Conservation (phyloP, 2,888 invertebrate species). For the Atherix ibis region DNA sequence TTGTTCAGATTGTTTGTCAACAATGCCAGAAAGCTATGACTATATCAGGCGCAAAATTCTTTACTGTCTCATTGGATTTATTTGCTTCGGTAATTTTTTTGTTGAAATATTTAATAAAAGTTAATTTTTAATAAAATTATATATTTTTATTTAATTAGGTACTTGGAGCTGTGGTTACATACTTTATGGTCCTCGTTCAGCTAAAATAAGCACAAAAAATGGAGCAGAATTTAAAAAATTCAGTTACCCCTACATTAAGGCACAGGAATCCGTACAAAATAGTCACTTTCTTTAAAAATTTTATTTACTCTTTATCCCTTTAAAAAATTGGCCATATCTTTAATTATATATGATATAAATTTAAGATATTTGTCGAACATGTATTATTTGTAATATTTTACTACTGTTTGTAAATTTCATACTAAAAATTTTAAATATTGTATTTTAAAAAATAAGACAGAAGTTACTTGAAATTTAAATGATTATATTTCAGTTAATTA, state of each 20-base stretch:
- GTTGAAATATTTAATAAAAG: not conserved
- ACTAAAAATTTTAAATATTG: no score
- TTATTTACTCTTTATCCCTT: no score
- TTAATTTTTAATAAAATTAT: slow-evolving; percentile 8
- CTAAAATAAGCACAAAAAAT: slow-evolving; percentile 43
- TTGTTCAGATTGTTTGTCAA: slow-evolving; percentile 80
- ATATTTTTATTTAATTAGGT: slow-evolving; percentile 39
- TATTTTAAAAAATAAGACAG: no score
- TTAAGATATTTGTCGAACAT: no score
- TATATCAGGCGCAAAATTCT: slow-evolving; percentile 79
- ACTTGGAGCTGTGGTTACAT: slow-evolving; percentile 72
- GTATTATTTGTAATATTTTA: no score
- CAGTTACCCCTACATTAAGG: not conserved
- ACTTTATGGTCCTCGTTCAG: slow-evolving; percentile 85
- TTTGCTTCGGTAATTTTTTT: slow-evolving; percentile 64
- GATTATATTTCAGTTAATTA: no score
- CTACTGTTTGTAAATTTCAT: no score
- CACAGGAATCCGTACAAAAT: no score
- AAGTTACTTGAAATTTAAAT: no score
- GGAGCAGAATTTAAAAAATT: not conserved
- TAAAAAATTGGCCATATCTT: no score
- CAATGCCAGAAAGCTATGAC: slow-evolving; percentile 82
- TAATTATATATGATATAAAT: no score
- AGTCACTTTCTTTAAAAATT: no score
- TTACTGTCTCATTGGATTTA: slow-evolving; percentile 72